Evolutionary conservation across 2,113 vertebrate species (phyloP).

Genomic region (Corydoras maculifer): DNA sequence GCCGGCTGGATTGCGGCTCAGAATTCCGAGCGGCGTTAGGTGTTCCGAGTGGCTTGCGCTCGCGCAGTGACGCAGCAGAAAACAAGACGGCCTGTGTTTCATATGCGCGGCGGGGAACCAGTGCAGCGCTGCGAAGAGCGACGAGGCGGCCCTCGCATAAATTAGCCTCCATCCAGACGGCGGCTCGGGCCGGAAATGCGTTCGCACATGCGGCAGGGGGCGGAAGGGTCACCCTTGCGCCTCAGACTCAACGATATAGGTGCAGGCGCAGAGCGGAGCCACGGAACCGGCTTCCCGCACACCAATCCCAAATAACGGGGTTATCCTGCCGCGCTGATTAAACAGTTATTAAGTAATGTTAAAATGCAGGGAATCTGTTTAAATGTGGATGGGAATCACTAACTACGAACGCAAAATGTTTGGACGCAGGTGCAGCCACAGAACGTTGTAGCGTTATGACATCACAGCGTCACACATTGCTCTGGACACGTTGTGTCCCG

Average conservation of each 20-base stretch:
- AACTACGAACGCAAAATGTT: no score
- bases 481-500: no score
- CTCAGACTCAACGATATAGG: conserved; percentile 10
- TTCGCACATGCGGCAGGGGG: conserved; percentile 7
- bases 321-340: no score
- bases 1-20: not conserved
- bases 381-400: no score
- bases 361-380: no score
- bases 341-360: no score
- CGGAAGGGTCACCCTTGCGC: conserved; percentile 6
- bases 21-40: not conserved
- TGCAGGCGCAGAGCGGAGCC: not conserved
- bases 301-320: no score
- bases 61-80: not conserved
- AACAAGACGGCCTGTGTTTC: conserved; percentile 33
- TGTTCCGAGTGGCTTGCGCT: not conserved
- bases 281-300: not conserved
- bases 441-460: no score
- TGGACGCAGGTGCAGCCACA: no score
- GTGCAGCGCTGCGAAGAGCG: conserved; percentile 13
- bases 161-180: conserved; percentile 26
- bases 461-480: no score
- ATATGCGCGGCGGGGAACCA: conserved; percentile 9
- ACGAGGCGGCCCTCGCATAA: conserved; percentile 16
- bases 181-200: conserved; percentile 21